Conservation (phyloP, 2,113 vertebrate genomes). For the Petrocephalus zakoni region DNA sequence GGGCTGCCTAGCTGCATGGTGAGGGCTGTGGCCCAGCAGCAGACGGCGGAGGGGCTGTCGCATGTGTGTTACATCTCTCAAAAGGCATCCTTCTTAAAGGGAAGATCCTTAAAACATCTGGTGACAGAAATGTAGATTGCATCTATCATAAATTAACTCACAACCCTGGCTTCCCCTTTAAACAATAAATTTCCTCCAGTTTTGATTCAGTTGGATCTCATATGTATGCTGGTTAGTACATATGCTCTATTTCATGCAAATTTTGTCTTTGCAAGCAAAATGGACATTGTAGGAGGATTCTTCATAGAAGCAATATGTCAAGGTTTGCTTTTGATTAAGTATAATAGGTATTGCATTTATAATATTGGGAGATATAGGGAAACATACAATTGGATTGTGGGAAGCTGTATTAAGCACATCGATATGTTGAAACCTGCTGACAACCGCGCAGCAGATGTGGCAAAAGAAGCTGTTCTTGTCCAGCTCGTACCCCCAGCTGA, state of each 20-base stretch:
- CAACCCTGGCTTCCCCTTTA: background rate
- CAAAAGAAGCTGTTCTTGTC: background rate
- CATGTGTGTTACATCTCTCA: background rate
- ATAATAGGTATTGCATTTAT: background rate
- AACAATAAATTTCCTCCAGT: background rate
- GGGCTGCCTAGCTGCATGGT: background rate
- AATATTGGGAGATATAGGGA: background rate
- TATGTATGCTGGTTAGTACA: background rate
- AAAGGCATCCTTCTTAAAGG: background rate
- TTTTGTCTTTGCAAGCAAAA: background rate
- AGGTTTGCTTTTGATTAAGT: background rate
- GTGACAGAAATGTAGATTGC: background rate
- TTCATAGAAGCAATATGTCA: background rate
- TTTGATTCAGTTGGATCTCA: background rate
- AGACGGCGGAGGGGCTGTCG: background rate
- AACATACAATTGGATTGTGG: background rate
- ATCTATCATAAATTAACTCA: background rate
- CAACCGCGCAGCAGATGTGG: background rate
- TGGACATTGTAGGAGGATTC: background rate
- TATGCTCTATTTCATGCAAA: background rate
- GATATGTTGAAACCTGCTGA: background rate
- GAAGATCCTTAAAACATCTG: background rate
- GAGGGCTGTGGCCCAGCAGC: background rate
- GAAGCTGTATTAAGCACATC: background rate
- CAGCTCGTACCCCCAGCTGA: background rate